Evolutionary conservation across 2,797 vertebrate species (phyloP), one percentile per base, ranked within the genome.

Genomic region (Falco concolor): DNA sequence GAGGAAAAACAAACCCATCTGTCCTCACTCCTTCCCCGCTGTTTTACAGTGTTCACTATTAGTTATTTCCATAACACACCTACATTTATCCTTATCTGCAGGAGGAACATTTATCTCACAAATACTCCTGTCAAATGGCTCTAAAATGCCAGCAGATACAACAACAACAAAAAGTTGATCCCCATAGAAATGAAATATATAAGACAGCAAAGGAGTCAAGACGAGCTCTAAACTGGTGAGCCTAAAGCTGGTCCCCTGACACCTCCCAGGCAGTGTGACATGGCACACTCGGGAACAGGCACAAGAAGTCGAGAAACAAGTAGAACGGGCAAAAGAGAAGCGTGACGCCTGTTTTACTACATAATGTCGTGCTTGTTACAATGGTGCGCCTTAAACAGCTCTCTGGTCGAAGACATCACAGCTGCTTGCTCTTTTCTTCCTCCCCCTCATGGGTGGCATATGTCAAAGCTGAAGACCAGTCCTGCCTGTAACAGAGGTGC

Each of bases 1-100:
- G 17, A 95, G 94, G 95, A 95, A 95, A 97, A 94, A 65, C 92
- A 95, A 95, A 84, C 80, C 80, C 93, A 85, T 93, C 93, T 96
- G 93, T 94, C 84, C 94, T 92, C 36, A 77, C 93, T 96, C 79
- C 34, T 90, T 92, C 54, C 91, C 76, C 2, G 12, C 64, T 74
- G 73, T 20, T 80, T 84, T 92, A 94, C 54, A 96, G 54, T 84
- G 84, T 87, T 94, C 87, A 74, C 92, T 95, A 79, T 93, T 89
- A 95, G 92, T 87, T 95, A 94, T 87, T 97, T 96, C 78, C 7
- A 4, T 64, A 89, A 87, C 24, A 57, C 59, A 87, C 87, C 92
- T 89, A 86, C 81, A 88, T 74, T 72, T 60, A 94, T 87, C 84
- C 84, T 59, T 89, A 91, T 84, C 91, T 77, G 57, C 47, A 49